phyloP scores from a whole-genome alignment of 1,140 invertebrate species.

The Drosophila carrolli region DNA sequence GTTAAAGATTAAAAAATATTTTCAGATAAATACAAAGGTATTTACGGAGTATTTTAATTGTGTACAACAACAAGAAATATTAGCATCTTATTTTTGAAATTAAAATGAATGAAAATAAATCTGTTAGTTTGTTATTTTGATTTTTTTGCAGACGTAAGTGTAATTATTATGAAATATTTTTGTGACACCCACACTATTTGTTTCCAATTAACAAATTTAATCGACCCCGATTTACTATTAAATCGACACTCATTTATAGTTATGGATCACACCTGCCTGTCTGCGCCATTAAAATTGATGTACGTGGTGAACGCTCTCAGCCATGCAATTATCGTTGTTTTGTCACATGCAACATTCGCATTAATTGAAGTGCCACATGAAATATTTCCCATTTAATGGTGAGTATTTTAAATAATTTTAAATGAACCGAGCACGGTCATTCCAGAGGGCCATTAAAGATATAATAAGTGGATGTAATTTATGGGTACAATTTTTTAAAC shows the following conservation, averaged over 20 bases:
- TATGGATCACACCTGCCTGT: conserved; percentile 25
- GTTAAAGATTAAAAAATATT: too few relatives aligned
- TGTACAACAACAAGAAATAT: too few relatives aligned
- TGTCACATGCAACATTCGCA: conserved; percentile 43
- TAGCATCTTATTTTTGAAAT: too few relatives aligned
- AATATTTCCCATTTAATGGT: conserved; percentile 47
- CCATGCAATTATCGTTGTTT: conserved; percentile 39
- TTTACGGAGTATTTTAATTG: too few relatives aligned
- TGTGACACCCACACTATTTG: neutral
- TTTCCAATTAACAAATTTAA: neutral
- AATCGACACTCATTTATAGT: conserved; percentile 21
- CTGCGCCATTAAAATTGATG: conserved; percentile 32
- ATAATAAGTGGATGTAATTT: conserved; percentile 63
- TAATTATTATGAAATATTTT: neutral
- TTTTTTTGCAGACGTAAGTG: neutral
- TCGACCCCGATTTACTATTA: conserved; percentile 1
- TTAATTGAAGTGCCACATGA: conserved; percentile 56
- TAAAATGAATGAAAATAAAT: too few relatives aligned
- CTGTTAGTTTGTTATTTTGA: too few relatives aligned
- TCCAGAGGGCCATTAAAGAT: conserved; percentile 48
- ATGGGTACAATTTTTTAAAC: conserved; percentile 46
- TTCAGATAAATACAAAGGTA: too few relatives aligned
- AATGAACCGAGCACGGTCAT: conserved; percentile 44
- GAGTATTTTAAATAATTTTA: conserved; percentile 58
- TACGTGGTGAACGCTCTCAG: conserved; percentile 6